Evolutionary conservation across 2,797 vertebrate genomes (phyloP).

Genomic region (Periophthalmus magnuspinnatus): DNA sequence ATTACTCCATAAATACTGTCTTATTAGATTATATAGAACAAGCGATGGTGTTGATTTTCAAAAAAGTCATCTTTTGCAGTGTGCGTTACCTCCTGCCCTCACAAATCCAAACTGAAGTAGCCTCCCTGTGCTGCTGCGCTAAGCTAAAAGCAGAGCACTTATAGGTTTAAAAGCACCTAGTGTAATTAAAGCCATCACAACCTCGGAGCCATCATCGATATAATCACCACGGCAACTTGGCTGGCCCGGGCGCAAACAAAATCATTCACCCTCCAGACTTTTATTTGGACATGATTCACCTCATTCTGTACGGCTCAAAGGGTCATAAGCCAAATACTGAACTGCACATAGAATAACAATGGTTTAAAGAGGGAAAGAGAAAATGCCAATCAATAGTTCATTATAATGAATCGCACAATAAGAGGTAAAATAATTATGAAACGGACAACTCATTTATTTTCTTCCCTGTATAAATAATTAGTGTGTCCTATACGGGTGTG

Average conservation of each 20-base stretch:
- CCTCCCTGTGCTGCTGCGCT: background rate
- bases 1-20: background rate
- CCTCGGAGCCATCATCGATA: slow-evolving; percentile 15
- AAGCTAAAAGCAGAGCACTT: slow-evolving; percentile 7
- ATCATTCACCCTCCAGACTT: background rate
- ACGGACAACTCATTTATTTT: background rate
- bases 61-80: background rate
- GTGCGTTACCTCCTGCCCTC: background rate
- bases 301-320: slow-evolving; percentile 1
- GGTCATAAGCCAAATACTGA: background rate
- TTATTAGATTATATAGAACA: too few relatives aligned
- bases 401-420: background rate
- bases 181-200: slow-evolving; percentile 36
- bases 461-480: background rate
- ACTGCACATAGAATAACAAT: background rate
- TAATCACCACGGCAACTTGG: slow-evolving; percentile 30
- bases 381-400: background rate
- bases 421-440: background rate
- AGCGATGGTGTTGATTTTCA: too few relatives aligned
- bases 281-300: slow-evolving; percentile 43
- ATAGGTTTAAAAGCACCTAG: slow-evolving; percentile 12
- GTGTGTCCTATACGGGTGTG: background rate
- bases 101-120: slow-evolving; percentile 6
- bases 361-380: background rate
- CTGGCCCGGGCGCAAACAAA: slow-evolving; percentile 18